Evolutionary conservation across 92 coral and sea anemone genomes (phyloP), one percentile per base, ranked within the genome.

Genomic region (Blastomussa wellsi): DNA sequence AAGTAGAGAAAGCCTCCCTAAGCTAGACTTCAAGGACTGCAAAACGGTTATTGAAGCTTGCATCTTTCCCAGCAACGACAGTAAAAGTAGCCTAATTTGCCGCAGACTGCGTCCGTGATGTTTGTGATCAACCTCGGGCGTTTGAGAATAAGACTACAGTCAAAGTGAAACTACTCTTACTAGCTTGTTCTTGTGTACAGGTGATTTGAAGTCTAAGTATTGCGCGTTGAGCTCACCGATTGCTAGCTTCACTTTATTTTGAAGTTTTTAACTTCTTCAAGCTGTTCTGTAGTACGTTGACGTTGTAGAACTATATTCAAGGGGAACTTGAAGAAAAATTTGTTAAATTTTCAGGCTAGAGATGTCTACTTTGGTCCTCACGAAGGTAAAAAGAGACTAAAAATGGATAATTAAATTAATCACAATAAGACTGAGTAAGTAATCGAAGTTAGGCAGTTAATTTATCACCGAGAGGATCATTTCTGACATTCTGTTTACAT

Each of bases 401-500:
- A 26, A 62, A 3, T 12, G 26, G 33, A 24, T 26, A 28, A 29
- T 62, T 62, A 62, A 62, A 33, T 62, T 62, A 33, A 28, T 28
- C 13, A 62, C 33, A 26, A 26, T 2, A 62, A 26, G 32, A 8
- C 35, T 62, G 35, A 62, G 68, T 26, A 35, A 62, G 32, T 9
- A 62, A 62, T 62, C 24, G 38, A 6, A 22, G 70, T 79, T n/a
- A 69, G 77, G 19, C 26, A n/a, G n/a, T n/a, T 47, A n/a, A 81
- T 47, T 44, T 49, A 68, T 68, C 55, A 14, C 6, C n/a, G 17
- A 29, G 24, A 37, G n/a, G 71, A 44, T 48, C 37, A 66, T 16
- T 26, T 80, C 8, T 80, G 48, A 48, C 76, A 81, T 7, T 81
- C n/a, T 44, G 31, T 36, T 47, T 77, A 4, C 67, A 28, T 26